A percentile compares a stretch with the other conserved stretches of the same genome.
These are phyloP conservation scores for Dermatemys mawii DNA, from an alignment of 2,113 vertebrate species.

Conservation along the genomic window DNA sequence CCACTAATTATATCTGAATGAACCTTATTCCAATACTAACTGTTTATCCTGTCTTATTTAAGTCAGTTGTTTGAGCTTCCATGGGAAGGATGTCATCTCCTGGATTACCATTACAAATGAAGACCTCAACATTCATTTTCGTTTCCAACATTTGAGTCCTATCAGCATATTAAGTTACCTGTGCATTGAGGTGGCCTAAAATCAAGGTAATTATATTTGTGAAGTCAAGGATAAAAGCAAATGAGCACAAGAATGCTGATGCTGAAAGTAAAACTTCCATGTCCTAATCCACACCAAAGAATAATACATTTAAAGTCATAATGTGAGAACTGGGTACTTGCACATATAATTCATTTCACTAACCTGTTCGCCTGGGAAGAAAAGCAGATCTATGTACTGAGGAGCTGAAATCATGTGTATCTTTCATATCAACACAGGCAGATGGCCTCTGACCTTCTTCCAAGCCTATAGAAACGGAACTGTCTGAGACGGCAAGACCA, in stretches of 20 bases:
- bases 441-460: background rate
- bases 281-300: background rate
- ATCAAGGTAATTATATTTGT: background rate
- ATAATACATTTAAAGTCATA: background rate
- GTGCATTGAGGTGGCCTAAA: background rate
- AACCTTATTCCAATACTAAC: background rate
- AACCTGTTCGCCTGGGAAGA: conserved; percentile 71
- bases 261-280: background rate
- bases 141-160: background rate
- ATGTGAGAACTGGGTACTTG: background rate
- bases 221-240: background rate
- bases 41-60: background rate
- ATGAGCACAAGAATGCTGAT: background rate
- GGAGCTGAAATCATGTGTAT: background rate
- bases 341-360: conserved; percentile 14
- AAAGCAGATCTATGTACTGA: background rate
- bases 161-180: background rate
- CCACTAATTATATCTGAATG: background rate
- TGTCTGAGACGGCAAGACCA: background rate
- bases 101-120: background rate
- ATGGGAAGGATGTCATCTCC: background rate
- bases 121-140: background rate
- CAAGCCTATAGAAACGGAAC: background rate
- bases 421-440: background rate
- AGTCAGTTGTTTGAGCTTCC: background rate